Evolutionary conservation across 2,888 invertebrate species (phyloP), one percentile per base, ranked within the genome.

Genomic region (Clanis bilineata): DNA sequence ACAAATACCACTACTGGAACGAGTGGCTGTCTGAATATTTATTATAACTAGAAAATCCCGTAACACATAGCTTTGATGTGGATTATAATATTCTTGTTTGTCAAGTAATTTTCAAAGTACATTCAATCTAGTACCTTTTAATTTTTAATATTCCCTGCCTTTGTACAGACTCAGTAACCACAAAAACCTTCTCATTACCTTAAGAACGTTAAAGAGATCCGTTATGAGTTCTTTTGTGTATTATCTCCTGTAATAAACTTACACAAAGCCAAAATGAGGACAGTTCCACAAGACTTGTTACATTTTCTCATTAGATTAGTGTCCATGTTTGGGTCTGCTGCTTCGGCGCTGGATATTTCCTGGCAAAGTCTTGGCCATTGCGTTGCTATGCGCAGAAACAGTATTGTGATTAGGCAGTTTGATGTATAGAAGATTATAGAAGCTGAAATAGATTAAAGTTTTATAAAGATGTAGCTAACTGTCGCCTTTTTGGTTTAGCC

Each of bases 221-320:
- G 25, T 28, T 56, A 59, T 38, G 9, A 51, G 32, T 51, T 32
- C 18, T 51, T 51, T 51, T 51, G 32, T 51, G 18, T 21, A 32
- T 47, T 47, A 51, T 51, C 51, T 32, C 10, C 1, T 3, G 32
- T 51, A 32, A 32, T 21, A 12, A 44, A 71, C 79, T 80, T 67
- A 86, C 87, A 21, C 0, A 74, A 15, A 18, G 85, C 84, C n/a
- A 85, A 60, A 5, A 63, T 44, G 0, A 86, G 63, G 7, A 86
- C 63, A 0, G 74, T 41, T 9, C 79, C 38, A 57, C 82, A 82
- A 0, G 73, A 66, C 0, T 76, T 23, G 57, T 80, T 80, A 62
- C 83, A 85, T 47, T 76, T 82, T n/a, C 54, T 74, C 1, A 66
- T 64, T 12, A 88, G 62, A 0, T 64, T 66, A 0, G 41, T 51